Percentiles rank a stretch among this genome's conserved stretches.
Conservation (phyloP, 1,140 invertebrate species). For the Oscheius sp. region DNA sequence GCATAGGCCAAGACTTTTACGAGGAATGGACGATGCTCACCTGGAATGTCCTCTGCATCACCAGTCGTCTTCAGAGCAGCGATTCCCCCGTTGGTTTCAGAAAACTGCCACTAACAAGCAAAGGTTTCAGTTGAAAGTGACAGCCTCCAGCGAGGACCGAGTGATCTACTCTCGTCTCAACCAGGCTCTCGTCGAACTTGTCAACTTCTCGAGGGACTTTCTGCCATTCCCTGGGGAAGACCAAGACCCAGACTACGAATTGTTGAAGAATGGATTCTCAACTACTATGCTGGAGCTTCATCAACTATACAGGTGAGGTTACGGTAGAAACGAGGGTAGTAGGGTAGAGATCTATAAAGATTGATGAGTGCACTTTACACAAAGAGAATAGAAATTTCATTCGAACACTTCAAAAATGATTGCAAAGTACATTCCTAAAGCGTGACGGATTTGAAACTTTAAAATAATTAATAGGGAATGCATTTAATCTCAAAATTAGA, state of each 20-base stretch:
- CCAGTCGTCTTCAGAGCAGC: slow-evolving; percentile 49
- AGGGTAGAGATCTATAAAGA: too few relatives aligned
- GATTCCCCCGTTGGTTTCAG: slow-evolving; percentile 8
- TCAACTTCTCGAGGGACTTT: slow-evolving; percentile 46
- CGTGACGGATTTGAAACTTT: too few relatives aligned
- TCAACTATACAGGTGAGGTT: slow-evolving; percentile 21
- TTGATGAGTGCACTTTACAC: too few relatives aligned
- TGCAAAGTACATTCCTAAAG: too few relatives aligned
- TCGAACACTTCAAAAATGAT: too few relatives aligned
- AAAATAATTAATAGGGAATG: too few relatives aligned
- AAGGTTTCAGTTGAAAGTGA: slow-evolving; percentile 29
- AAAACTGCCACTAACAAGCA: background rate
- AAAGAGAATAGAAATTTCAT: too few relatives aligned
- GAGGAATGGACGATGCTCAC: slow-evolving; percentile 61
- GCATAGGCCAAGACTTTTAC: slow-evolving; percentile 51
- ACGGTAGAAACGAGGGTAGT: too few relatives aligned
- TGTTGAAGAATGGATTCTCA: slow-evolving; percentile 30
- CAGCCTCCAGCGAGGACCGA: slow-evolving; percentile 45
- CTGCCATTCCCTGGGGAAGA: slow-evolving; percentile 19
- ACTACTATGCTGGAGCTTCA: slow-evolving; percentile 39
- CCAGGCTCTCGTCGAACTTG: slow-evolving; percentile 54
- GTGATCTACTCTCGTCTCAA: slow-evolving; percentile 56
- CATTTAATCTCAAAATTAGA: too few relatives aligned
- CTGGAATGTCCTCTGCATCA: slow-evolving; percentile 60
- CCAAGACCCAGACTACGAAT: slow-evolving; percentile 23